These are phyloP conservation scores for Doris montereyensis DNA, from an alignment of 2,888 invertebrate genomes.

Conservation along the genomic window DNA sequence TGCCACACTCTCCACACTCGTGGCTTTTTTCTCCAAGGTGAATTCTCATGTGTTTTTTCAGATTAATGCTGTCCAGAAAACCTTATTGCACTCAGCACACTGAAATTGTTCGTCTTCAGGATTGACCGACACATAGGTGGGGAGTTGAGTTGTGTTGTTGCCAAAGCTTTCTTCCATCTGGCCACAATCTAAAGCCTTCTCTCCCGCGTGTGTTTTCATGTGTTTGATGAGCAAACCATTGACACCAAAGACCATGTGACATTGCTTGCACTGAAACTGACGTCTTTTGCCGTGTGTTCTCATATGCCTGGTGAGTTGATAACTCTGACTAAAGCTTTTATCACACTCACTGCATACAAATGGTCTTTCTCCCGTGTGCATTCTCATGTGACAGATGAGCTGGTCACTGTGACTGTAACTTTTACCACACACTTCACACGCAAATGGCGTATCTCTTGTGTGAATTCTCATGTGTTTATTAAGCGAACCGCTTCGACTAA, in stretches of 20 bases:
- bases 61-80: slow-evolving; percentile 32
- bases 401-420: too few species aligned
- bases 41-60: slow-evolving; percentile 37
- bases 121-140: too few species aligned
- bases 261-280: slow-evolving; percentile 33
- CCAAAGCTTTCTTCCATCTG: too few species aligned
- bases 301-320: slow-evolving; percentile 37
- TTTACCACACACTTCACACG: slow-evolving; percentile 35
- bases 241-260: slow-evolving; percentile 34
- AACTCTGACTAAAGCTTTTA: slow-evolving; percentile 35
- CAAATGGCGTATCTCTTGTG: slow-evolving; percentile 40
- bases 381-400: too few species aligned
- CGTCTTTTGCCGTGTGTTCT: slow-evolving; percentile 33
- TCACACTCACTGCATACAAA: too few species aligned
- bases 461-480: slow-evolving; percentile 43
- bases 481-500: slow-evolving; percentile 40
- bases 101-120: too few species aligned
- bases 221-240: slow-evolving; percentile 38
- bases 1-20: slow-evolving; percentile 16
- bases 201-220: slow-evolving; percentile 36
- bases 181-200: too few species aligned
- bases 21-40: slow-evolving; percentile 25
- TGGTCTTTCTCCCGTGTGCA: too few species aligned
- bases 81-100: slow-evolving; percentile 39
- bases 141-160: too few species aligned